Percentiles rank a stretch among this genome's conserved stretches.
Evolutionary conservation across 2,888 invertebrate genomes (phyloP).

Genomic region (Xestobium rufovillosum): DNA sequence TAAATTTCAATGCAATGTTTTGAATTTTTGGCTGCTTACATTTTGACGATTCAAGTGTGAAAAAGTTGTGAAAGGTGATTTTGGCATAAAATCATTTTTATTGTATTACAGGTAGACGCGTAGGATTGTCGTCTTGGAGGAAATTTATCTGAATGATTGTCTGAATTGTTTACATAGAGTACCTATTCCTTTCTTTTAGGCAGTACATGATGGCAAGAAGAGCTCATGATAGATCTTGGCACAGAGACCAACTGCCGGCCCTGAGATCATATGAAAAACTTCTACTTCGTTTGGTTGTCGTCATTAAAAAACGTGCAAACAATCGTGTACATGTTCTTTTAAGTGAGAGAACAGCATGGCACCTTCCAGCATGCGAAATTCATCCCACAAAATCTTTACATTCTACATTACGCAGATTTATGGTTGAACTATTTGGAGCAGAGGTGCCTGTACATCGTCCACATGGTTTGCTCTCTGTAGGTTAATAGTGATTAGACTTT

Average conservation of each 20-base stretch:
- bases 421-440: constrained; percentile 86
- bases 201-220: constrained; percentile 28
- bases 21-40: too few species aligned
- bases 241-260: constrained; percentile 63
- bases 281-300: constrained; percentile 68
- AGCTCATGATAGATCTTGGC: constrained; percentile 51
- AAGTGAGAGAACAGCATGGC: constrained; percentile 75
- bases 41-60: too few species aligned
- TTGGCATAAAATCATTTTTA: too few species aligned
- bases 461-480: constrained; percentile 63
- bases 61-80: too few species aligned
- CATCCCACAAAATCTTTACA: constrained; percentile 80
- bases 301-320: constrained; percentile 71
- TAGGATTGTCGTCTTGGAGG: too few species aligned
- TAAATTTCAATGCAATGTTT: too few species aligned
- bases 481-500: constrained; percentile 12
- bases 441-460: constrained; percentile 80
- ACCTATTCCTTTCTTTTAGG: constrained; percentile 25
- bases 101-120: too few species aligned
- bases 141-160: too few species aligned
- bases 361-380: constrained; percentile 82
- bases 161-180: too few species aligned
- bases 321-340: constrained; percentile 79
- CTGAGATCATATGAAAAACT: constrained; percentile 62
- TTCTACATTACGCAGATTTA: constrained; percentile 78